Evolutionary conservation across 2,888 invertebrate genomes (phyloP).

Genomic region (Nephrotoma guestfalica): DNA sequence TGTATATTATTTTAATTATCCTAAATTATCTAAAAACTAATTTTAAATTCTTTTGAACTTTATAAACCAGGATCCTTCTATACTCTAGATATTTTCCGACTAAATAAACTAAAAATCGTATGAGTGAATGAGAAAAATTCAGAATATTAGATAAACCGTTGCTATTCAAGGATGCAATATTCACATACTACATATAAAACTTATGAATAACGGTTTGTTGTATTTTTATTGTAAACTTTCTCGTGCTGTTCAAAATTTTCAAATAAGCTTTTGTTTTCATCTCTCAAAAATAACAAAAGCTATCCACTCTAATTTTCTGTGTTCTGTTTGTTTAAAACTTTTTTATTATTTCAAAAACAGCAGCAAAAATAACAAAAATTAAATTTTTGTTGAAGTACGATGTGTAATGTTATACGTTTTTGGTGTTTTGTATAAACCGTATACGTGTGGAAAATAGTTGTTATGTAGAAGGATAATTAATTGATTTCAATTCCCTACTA

Average conservation of each 20-base stretch:
- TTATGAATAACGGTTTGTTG: neutral
- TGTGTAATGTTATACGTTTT: neutral
- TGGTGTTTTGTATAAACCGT: neutral
- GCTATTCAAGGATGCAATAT: neutral
- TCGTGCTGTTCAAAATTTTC: neutral
- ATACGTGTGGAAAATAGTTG: neutral
- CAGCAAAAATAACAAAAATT: neutral
- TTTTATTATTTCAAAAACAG: neutral
- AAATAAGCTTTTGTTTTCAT: neutral
- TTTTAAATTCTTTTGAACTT: too few species aligned
- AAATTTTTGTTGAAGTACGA: neutral
- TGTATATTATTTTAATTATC: too few species aligned
- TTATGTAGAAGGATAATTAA: neutral
- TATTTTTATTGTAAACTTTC: neutral
- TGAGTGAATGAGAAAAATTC: too few species aligned
- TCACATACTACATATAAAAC: neutral
- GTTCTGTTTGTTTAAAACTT: neutral
- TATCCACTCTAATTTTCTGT: neutral
- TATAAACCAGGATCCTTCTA: too few species aligned
- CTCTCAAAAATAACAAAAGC: neutral
- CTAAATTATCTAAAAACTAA: too few species aligned
- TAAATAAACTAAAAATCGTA: too few species aligned
- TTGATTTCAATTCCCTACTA: neutral
- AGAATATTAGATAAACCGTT: neutral
- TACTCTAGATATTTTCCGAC: too few species aligned